A percentile compares a stretch with the other conserved stretches of the same genome.
Evolutionary conservation across 2,113 vertebrate species (phyloP).

Genomic region (Bagarius yarrelli): DNA sequence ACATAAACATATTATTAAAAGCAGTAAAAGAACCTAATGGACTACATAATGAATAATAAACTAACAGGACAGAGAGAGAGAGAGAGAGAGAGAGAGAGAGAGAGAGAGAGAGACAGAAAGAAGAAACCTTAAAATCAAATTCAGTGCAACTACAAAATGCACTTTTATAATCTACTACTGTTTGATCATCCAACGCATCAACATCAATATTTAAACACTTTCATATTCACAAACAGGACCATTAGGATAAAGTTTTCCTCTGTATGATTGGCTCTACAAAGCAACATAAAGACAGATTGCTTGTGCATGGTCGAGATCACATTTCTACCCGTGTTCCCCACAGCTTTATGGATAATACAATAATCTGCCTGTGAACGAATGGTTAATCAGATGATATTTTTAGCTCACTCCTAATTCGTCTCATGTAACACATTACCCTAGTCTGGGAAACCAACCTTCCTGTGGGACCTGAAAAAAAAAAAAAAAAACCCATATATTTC

Average conservation of each 20-base stretch:
- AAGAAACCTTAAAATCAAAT: background rate
- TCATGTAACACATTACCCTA: background rate
- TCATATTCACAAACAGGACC: background rate
- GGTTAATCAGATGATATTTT: constrained; percentile 3
- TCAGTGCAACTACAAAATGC: background rate
- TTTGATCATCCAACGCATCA: background rate
- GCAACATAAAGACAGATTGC: background rate
- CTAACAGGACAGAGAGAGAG: background rate
- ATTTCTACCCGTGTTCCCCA: background rate
- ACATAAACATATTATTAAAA: constrained; percentile 11
- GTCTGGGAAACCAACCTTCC: background rate
- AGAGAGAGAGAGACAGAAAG: background rate
- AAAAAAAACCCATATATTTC: too few species aligned
- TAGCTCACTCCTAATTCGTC: constrained; percentile 25
- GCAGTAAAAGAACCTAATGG: constrained; percentile 30
- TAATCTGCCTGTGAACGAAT: constrained; percentile 25
- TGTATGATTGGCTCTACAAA: background rate
- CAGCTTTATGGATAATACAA: constrained; percentile 11
- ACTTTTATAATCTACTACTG: background rate
- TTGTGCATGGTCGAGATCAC: background rate
- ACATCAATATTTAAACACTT: background rate
- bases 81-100: background rate
- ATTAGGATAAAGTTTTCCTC: background rate
- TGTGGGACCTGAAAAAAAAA: background rate
- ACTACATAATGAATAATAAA: constrained; percentile 33